Evolutionary conservation across 92 coral and sea anemone species (phyloP), one percentile per base, ranked within the genome.

Genomic region (Actinernus sp.): DNA sequence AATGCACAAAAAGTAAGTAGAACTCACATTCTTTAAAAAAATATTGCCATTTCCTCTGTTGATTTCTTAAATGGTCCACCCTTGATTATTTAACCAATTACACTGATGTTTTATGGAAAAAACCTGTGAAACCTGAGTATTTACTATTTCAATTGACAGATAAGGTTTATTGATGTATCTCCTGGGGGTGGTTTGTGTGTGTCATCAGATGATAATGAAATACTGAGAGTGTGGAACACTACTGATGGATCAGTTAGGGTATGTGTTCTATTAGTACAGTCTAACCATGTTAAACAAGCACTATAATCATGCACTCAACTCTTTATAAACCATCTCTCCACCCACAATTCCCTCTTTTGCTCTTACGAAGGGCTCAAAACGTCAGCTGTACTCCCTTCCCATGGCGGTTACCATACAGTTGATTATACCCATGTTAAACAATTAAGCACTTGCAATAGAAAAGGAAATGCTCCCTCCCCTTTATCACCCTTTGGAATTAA

Each of bases 181-280:
- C 81, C 97, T 28, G 99, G 97, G 20, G 99, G 95, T 12, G 87
- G 74, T 6, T 59, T 91, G 23, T 84, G 95, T 21, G 99, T 95
- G 32, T 82, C 97, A 2, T 66, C 92, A 49, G 92, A 94, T n/a
- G 82, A 74, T 56, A 78, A 95, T 65, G 97, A 92, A 26, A 68
- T 65, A 16, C 72, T 95, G 13, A 78, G 76, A 49, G 82, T 95
- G 24, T 95, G 99, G 99, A 83, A 95, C 36, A 84, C 99, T 0
- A 49, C 55, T 6, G 75, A 69, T 73, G 97, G 97, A 10, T 75
- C 83, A 37, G 75, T 76, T 32, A 87, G 99, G 86, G 99, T 95
- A 76, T 12, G 77, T 3, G 3, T 22, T 3, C 20, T 24, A 26
- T 63, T 36, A 6, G 14, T 45, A 18, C 10, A 45, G 52, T 45